Conservation (phyloP, 2,888 invertebrate genomes). For the Serripes groenlandicus region DNA sequence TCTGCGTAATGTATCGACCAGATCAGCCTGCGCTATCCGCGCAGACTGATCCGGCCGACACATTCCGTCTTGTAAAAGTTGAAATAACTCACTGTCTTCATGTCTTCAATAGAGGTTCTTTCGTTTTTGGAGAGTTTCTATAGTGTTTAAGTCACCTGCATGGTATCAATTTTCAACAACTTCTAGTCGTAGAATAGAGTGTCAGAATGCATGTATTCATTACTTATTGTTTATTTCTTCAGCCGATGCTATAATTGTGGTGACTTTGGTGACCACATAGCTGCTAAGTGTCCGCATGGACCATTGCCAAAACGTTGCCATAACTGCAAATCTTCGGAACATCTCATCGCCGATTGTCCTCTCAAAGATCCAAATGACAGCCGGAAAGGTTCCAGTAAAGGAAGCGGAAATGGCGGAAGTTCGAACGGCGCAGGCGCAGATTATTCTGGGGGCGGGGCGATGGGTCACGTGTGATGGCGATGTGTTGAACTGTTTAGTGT, state of each 20-base stretch:
- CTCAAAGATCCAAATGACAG: conserved; percentile 71
- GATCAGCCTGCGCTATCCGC: no score
- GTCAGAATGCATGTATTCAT: no score
- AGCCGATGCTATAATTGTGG: conserved; percentile 96
- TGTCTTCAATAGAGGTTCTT: no score
- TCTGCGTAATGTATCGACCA: no score
- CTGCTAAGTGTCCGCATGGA: conserved; percentile 94
- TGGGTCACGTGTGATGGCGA: conserved; percentile 28
- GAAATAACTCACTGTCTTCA: no score
- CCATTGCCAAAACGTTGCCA: conserved; percentile 97
- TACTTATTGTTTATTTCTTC: conserved; percentile 33
- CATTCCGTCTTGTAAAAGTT: no score
- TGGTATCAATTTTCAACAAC: no score
- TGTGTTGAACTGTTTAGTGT: background rate
- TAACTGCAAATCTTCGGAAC: conserved; percentile 95
- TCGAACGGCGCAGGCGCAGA: conserved; percentile 46
- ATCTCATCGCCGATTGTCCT: conserved; percentile 96
- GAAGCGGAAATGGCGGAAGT: conserved; percentile 43
- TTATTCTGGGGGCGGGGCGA: conserved; percentile 45
- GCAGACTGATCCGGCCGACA: no score
- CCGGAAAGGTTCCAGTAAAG: conserved; percentile 36
- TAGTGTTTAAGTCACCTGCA: no score
- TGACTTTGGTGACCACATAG: conserved; percentile 96
- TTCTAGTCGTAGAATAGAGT: no score
- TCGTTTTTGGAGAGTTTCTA: no score